Evolutionary conservation across 2,113 vertebrate species (phyloP).

Genomic region (Proterorhinus semilunaris): DNA sequence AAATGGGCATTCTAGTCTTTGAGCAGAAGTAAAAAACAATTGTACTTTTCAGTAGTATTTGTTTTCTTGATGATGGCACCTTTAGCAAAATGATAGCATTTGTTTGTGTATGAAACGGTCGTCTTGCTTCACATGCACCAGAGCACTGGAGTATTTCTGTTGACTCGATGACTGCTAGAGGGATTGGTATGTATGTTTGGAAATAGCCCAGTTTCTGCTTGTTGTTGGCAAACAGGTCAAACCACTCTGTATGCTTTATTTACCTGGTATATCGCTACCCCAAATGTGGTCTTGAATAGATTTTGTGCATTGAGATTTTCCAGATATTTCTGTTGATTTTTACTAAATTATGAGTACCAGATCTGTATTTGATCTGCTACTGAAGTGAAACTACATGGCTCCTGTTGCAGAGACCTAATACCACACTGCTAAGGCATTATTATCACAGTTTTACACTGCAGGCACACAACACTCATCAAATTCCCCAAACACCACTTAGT

Average conservation of each 20-base stretch:
- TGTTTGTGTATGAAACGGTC: slow-evolving; percentile 24
- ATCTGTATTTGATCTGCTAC: slow-evolving; percentile 33
- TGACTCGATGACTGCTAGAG: slow-evolving; percentile 20
- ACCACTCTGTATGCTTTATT: slow-evolving; percentile 33
- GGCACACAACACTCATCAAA: slow-evolving; percentile 14
- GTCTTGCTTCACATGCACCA: slow-evolving; percentile 12
- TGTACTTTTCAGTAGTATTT: slow-evolving; percentile 12
- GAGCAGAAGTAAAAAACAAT: background rate
- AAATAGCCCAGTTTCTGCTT: background rate
- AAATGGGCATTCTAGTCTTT: background rate
- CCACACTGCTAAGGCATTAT: slow-evolving; percentile 19
- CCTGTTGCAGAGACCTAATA: background rate
- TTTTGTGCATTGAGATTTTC: slow-evolving; percentile 21
- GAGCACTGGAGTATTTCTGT: slow-evolving; percentile 7
- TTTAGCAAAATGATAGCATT: slow-evolving; percentile 18
- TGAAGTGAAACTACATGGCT: slow-evolving; percentile 3
- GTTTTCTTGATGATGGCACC: slow-evolving; percentile 12
- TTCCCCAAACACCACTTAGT: slow-evolving; percentile 11
- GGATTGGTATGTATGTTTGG: slow-evolving; percentile 29
- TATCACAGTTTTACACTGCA: slow-evolving; percentile 9
- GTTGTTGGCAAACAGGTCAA: slow-evolving; percentile 31
- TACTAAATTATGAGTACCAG: slow-evolving; percentile 14
- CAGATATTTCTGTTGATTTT: slow-evolving; percentile 31
- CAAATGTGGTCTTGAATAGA: slow-evolving; percentile 29
- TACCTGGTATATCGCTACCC: background rate